Evolutionary conservation across 2,888 invertebrate genomes (phyloP), one percentile per base, ranked within the genome.

Genomic region (Seira ritae): DNA sequence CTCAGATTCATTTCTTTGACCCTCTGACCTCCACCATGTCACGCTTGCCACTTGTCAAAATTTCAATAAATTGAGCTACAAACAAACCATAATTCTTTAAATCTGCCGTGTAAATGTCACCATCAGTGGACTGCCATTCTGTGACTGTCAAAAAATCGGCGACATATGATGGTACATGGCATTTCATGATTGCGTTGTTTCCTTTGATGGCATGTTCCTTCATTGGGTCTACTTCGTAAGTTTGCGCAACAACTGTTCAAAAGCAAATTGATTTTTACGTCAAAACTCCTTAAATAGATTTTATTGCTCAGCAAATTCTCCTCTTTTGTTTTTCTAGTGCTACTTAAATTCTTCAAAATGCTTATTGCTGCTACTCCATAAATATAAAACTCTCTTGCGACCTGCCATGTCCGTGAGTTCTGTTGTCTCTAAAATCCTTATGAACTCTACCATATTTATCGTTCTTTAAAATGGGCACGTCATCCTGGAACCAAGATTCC

Each of bases 181-280:
- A 97, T 92, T 96, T 96, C 60, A 89, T 37, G 87, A 96, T 95
- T 85, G 96, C 96, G 89, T 96, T 94, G 91, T 97, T 97, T 89
- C 97, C 96, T 89, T 96, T 94, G 90, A 97, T 97, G 80, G 95
- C 96, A 91, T 96, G 96, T 91, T 97, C 97, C 92, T 96, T 95
- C 92, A 95, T 95, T 84, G 95, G 95, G 90, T 96, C 95, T 67
- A 95, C 95, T 90, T 95, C 95, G 92, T 95, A 96, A 90, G 93
- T 93, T 91, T 96, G 96, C 84, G 95, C 93, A 89, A 96, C 95
- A 90, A 95, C 96, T 96, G 91, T 87, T 89, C 88, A 85, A n/a
- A n/a, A n/a, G n/a, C n/a, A 68, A 22, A n/a, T 10, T 8, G 31
- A 62, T 62, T 62, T 19, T 62, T 62, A n/a, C 17, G n/a, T 42